phyloP scores from a whole-genome alignment of 2,888 invertebrate species.

The Diloba caeruleocephala region DNA sequence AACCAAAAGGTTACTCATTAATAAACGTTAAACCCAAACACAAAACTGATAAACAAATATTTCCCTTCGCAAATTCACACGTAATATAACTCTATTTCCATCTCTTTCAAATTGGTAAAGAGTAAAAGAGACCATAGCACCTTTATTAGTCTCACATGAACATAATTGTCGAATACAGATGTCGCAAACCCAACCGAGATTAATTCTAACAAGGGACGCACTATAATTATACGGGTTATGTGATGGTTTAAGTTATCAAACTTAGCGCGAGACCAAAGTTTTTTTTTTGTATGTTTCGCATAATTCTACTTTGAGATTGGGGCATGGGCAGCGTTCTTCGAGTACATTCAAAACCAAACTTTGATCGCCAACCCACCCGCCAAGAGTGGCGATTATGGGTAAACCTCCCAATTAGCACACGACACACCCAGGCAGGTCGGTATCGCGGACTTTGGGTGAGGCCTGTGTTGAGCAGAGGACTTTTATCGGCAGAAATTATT shows the following conservation, averaged over 20 bases:
- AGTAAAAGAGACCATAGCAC: conserved; percentile 45
- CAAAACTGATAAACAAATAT: conserved; percentile 58
- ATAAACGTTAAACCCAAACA: conserved; percentile 46
- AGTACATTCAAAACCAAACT: too few species aligned
- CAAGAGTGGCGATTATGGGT: too few species aligned
- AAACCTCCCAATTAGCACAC: too few species aligned
- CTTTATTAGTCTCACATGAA: conserved; percentile 75
- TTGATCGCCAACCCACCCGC: too few species aligned
- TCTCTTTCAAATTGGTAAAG: conserved; percentile 43
- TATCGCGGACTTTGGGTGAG: too few species aligned
- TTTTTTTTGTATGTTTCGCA: too few species aligned
- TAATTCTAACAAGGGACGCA: conserved; percentile 86
- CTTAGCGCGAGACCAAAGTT: neutral
- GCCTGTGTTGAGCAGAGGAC: too few species aligned
- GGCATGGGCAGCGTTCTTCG: too few species aligned
- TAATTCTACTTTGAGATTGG: too few species aligned
- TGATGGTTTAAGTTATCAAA: conserved; percentile 50
- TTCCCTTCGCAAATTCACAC: conserved; percentile 58
- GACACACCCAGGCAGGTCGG: too few species aligned
- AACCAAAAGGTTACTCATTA: conserved; percentile 46
- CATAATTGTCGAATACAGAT: conserved; percentile 87
- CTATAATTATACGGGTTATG: conserved; percentile 77
- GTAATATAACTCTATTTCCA: conserved; percentile 45
- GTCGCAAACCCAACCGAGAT: conserved; percentile 82
- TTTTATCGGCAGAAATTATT: too few species aligned